These are phyloP conservation scores for Otis tarda DNA, from an alignment of 2,113 vertebrate species.

Conservation along the genomic window DNA sequence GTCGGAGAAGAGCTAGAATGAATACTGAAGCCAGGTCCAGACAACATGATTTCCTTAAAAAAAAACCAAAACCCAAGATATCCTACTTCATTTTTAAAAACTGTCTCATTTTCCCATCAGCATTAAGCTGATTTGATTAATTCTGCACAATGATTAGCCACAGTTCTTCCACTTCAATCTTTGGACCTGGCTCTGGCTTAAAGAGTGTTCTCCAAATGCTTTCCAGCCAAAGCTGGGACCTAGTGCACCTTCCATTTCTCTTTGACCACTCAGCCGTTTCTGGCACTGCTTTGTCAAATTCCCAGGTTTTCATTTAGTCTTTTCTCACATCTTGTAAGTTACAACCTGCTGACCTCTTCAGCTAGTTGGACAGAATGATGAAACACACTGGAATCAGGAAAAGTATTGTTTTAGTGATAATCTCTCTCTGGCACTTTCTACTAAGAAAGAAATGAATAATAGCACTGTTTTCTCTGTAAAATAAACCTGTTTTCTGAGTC, in stretches of 20 bases:
- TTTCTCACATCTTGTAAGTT: not conserved
- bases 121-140: not conserved
- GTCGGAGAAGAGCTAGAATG: not conserved
- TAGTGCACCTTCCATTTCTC: not conserved
- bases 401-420: not conserved
- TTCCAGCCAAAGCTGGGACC: not conserved
- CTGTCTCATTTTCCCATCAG: not conserved
- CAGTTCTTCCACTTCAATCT: not conserved
- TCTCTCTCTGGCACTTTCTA: not conserved
- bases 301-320: not conserved
- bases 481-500: not conserved
- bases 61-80: not conserved
- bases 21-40: not conserved
- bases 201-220: not conserved
- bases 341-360: not conserved
- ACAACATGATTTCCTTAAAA: not conserved
- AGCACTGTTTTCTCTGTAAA: not conserved
- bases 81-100: not conserved
- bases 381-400: not conserved
- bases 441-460: not conserved
- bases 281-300: not conserved
- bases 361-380: not conserved
- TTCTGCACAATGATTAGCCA: not conserved
- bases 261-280: not conserved
- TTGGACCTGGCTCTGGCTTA: not conserved